Evolutionary conservation across 30 jellyfish, hydroid and myxozoan species (phyloP).

Genomic region (Morbakka virulenta): DNA sequence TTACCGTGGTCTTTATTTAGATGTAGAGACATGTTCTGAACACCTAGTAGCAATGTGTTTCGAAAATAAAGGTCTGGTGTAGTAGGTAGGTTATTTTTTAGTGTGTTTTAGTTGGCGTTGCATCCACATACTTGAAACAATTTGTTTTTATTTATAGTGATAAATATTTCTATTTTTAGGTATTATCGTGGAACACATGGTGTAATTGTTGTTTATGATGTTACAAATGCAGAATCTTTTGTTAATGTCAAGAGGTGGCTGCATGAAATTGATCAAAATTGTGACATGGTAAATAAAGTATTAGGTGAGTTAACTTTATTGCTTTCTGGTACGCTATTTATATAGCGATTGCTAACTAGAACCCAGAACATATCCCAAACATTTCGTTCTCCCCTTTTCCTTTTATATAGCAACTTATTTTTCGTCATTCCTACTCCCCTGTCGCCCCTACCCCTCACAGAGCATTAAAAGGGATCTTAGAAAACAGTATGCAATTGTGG

Average conservation of each 20-base stretch:
- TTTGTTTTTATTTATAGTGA: too few species aligned
- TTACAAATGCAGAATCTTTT: constrained; percentile 97
- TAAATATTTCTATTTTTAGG: constrained; percentile 14
- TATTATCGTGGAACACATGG: constrained; percentile 99
- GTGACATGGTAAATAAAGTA: constrained; percentile 93
- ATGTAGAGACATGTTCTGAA: too few species aligned
- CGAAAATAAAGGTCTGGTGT: too few species aligned
- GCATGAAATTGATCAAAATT: constrained; percentile 96
- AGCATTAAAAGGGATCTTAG: too few species aligned
- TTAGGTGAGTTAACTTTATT: constrained; percentile 60
- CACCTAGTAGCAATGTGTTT: too few species aligned
- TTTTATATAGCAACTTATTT: neutral
- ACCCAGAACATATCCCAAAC: neutral
- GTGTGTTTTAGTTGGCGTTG: neutral
- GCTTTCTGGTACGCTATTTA: neutral
- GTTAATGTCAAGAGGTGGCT: constrained; percentile 98
- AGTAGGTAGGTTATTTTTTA: too few species aligned
- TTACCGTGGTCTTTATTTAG: too few species aligned
- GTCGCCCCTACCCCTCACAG: too few species aligned
- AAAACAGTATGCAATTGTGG: too few species aligned
- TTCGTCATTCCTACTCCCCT: too few species aligned
- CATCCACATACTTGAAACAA: too few species aligned
- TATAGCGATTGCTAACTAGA: neutral
- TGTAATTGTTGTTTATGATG: constrained; percentile 93
- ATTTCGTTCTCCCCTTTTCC: neutral